Evolutionary conservation across 1,140 invertebrate species (phyloP).

Genomic region (Oryzaephilus surinamensis): DNA sequence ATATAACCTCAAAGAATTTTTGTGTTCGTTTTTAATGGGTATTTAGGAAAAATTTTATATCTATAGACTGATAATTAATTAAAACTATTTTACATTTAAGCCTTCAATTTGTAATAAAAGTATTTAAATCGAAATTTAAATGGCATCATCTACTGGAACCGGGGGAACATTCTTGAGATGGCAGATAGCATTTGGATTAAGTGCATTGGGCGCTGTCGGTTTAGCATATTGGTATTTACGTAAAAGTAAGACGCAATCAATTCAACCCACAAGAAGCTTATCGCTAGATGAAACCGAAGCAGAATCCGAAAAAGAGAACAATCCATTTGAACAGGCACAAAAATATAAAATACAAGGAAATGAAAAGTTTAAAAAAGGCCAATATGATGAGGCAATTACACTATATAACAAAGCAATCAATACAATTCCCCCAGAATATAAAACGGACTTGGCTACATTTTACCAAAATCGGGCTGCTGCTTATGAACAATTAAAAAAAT

Average conservation of each 20-base stretch:
- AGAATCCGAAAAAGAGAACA: slow-evolving; percentile 30
- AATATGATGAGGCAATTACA: slow-evolving; percentile 79
- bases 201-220: slow-evolving; percentile 69
- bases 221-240: slow-evolving; percentile 68
- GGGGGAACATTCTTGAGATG: slow-evolving; percentile 35
- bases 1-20: too few relatives aligned
- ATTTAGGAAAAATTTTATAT: too few relatives aligned
- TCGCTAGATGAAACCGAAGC: slow-evolving; percentile 34
- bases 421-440: slow-evolving; percentile 64
- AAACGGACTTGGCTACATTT: slow-evolving; percentile 72
- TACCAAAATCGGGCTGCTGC: slow-evolving; percentile 94
- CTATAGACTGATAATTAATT: too few relatives aligned
- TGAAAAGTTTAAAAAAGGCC: slow-evolving; percentile 69
- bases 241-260: slow-evolving; percentile 24
- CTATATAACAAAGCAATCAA: slow-evolving; percentile 84
- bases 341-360: slow-evolving; percentile 81
- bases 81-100: too few relatives aligned
- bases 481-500: slow-evolving; percentile 85
- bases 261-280: slow-evolving; percentile 19
- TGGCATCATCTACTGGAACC: slow-evolving; percentile 14
- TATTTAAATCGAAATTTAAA: too few relatives aligned
- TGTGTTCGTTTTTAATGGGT: too few relatives aligned
- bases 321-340: slow-evolving; percentile 58
- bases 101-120: too few relatives aligned
- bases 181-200: slow-evolving; percentile 62